Base-by-base conservation (phyloP, 2,888 invertebrate species). In the Perizoma affinitatum region DNA sequence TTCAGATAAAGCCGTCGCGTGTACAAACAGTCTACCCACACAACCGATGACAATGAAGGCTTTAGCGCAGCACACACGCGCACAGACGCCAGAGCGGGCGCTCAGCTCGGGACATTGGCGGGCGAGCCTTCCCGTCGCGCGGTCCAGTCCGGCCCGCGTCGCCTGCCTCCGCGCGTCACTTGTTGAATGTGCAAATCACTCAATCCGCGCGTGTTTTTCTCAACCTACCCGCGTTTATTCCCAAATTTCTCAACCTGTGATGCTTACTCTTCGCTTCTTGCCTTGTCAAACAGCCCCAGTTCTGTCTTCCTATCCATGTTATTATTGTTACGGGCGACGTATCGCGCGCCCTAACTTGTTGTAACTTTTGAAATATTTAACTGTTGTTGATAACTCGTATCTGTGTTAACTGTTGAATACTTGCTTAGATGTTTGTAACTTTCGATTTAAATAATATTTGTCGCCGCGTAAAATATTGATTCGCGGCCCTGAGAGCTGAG, bases 401-500 rank as follows among this genome's bases (percentile, higher is more conserved):
- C 90, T 89, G 89, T 90, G 90, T 90, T 91, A 91, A 83, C 87
- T 90, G 90, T 91, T 91, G 84, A 88, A 87, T 90, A 88, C 83
- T 81, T 87, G 80, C 86, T 84, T 86, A 82, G 72, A 82, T 82
- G 75, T 84, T 82, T 83, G 77, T 84, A 86, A 79, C 75, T 77
- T 84, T 81, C 77, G 69, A 78, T 83, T 76, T 76, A 78, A 83
- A 82, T 78, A 74, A 75, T 73, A 70, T 70, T 63, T 71, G 43
- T 49, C 86, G 83, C 77, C 87, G 87, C 84, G 85, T 84, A 85
- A 86, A 79, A 77, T 70, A 71, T 55, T 69, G 65, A 63, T 61
- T 58, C 68, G 74, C 71, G 61, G 64, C 68, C 59, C 58, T 63
- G 69, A 69, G 68, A 74, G 72, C 68, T 69, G 71, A 69, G 75